Base-by-base conservation (phyloP, 2,888 invertebrate genomes). In the Beris chalybata region DNA sequence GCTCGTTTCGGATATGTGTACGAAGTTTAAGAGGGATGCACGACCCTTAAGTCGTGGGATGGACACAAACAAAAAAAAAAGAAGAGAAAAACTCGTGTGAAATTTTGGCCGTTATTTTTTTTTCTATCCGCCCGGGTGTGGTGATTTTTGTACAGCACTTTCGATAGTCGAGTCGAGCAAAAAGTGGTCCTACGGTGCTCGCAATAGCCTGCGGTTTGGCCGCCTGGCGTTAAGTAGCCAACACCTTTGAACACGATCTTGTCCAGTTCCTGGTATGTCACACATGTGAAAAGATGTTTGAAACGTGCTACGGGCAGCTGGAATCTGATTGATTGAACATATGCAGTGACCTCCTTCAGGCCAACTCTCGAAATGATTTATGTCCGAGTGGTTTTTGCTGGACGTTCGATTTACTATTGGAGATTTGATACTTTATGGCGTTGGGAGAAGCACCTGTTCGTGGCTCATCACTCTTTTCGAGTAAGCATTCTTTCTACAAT, bases 141-240 rank as follows among this genome's bases (percentile, higher is more conserved):
- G 22, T 22, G 22, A 22, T 22, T 22, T 22, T 22, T 22, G 22
- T 22, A 22, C 22, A 22, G 22, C 22, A 3, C 22, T 22, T 22
- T 22, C 22, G 22, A 22, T n/a, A n/a, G n/a, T 3, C 38, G 22
- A 38, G 38, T 5, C 38, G 38, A 38, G 38, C 38, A 38, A 38
- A 38, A 38, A 38, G 38, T 38, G 38, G 9, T 38, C 38, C 9
- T 38, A 9, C 7, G 38, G 7, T 38, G 38, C 38, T 38, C 9
- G 38, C 9, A 48, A 5, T 48, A 5, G 31, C 32, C 43, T 43
- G 56, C 44, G 56, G 56, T 56, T 43, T n/a, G 29, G 45, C 30
- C 29, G 58, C 44, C 22, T 45, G 58, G 58, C 58, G 58, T 58
- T 58, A 58, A 58, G 45, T 58, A 29, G 47, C 58, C 47, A 58